A percentile compares a stretch with the other conserved stretches of the same genome.
These are phyloP conservation scores for Drosophila pectinifera DNA, from an alignment of 1,140 invertebrate genomes.

Conservation along the genomic window DNA sequence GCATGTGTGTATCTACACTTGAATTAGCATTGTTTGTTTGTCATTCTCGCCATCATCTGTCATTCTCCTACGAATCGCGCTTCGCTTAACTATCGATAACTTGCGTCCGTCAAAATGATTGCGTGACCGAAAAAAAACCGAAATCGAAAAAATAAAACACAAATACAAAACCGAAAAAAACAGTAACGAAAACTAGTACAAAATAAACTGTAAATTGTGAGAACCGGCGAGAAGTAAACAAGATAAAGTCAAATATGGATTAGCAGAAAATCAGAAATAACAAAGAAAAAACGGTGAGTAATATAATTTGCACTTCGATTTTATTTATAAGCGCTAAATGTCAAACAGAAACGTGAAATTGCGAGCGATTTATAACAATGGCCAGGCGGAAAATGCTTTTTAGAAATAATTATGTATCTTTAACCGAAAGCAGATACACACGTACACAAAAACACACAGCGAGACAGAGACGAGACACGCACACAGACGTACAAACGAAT, in stretches of 20 bases:
- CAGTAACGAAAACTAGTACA: background rate
- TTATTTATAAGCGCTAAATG: constrained; percentile 3
- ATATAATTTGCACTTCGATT: constrained; percentile 1
- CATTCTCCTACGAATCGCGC: constrained; percentile 62
- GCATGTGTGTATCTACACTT: constrained; percentile 80
- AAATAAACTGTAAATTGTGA: constrained; percentile 39
- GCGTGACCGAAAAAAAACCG: constrained; percentile 46
- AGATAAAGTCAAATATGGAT: constrained; percentile 39
- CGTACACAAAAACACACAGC: constrained; percentile 32
- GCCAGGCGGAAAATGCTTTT: constrained; percentile 84
- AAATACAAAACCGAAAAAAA: constrained; percentile 14
- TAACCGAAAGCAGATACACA: constrained; percentile 77
- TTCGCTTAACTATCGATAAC: constrained; percentile 68
- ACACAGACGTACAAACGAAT: constrained; percentile 44
- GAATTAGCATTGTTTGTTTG: constrained; percentile 73
- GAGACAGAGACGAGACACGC: constrained; percentile 39
- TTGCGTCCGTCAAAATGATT: constrained; percentile 45
- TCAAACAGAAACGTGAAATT: constrained; percentile 64
- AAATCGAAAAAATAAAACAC: constrained; percentile 13
- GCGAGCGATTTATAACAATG: constrained; percentile 81
- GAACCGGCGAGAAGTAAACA: constrained; percentile 13
- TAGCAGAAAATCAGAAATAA: constrained; percentile 19
- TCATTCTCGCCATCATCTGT: constrained; percentile 65
- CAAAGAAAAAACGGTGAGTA: constrained; percentile 35
- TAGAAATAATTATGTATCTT: constrained; percentile 85